Base-by-base conservation (phyloP, 2,888 invertebrate species). In the Boloria euphrosyne region DNA sequence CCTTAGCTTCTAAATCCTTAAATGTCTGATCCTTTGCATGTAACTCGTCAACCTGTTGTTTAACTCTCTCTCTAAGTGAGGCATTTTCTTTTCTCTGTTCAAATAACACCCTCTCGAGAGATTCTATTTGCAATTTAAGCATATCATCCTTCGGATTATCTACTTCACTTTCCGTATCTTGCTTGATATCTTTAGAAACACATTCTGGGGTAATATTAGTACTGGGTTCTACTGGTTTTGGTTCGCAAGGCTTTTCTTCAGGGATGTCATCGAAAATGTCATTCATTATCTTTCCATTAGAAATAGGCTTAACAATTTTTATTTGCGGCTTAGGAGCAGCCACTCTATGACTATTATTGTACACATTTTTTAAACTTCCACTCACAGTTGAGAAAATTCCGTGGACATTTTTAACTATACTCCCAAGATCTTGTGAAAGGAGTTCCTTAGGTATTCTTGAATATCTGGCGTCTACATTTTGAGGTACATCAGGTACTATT, bases 321-420 rank as follows among this genome's bases (percentile, higher is more conserved):
- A 83, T 80, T 0, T 78, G 66, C 0, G 83, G 80, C 68, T 86
- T 88, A 22, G 82, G 88, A 5, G 75, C 6, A 13, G 59, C 68
- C 0, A 81, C 77, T 66, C 86, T 75, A 46, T 89, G 85, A 0
- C 84, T 84, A 54, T 78, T 78, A 54, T 79, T 83, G 69, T 93
- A 93, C 2, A 89, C 92, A 74, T 85, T 87, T 70, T 90, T 92
- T 5, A 93, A 74, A 59, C 89, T 90, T 0, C 92, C 92, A 5
- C 92, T 90, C 0, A 92, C 86, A 0, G 89, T 87, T 0, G 92
- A 91, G 69, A 93, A 92, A 74, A 93, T 89, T 0, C 92, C 92
- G 4, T 93, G 93, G 0, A 92, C 92, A 77, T 92, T 93, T 74
- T 92, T 92, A 1, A 92, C 91, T 1, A 93, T 87, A 67, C 82